Evolutionary conservation across 2,797 vertebrate species (phyloP).

Genomic region (Notolepis coatsorum): DNA sequence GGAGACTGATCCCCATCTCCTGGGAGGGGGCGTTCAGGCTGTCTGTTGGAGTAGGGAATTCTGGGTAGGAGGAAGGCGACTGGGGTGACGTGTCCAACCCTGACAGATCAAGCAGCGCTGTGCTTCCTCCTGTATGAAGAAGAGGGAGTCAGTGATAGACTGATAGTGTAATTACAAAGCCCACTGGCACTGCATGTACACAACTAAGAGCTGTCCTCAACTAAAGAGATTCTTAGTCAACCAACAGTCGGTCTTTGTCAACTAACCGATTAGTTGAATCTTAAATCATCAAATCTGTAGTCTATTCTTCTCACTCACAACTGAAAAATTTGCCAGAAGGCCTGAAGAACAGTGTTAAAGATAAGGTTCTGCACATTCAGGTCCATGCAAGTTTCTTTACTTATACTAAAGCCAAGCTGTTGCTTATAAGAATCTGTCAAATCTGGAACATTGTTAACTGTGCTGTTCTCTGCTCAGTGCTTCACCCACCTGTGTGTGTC

Average conservation of each 20-base stretch:
- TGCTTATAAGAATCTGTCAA: no score
- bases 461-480: background rate
- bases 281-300: no score
- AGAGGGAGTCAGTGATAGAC: constrained; percentile 9
- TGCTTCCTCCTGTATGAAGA: constrained; percentile 79
- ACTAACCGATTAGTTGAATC: no score
- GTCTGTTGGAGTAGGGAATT: constrained; percentile 79
- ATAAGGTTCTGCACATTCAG: background rate
- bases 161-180: no score
- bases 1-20: constrained; percentile 88
- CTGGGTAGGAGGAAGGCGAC: constrained; percentile 84
- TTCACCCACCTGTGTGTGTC: background rate
- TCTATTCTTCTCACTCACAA: no score
- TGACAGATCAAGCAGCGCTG: constrained; percentile 91
- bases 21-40: constrained; percentile 72
- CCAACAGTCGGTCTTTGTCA: no score
- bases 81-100: constrained; percentile 90
- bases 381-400: background rate
- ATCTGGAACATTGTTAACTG: background rate
- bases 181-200: no score
- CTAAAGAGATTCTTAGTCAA: no score
- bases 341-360: background rate
- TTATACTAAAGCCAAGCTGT: no score
- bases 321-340: no score
- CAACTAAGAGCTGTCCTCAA: no score